phyloP scores from a whole-genome alignment of 2,797 vertebrate genomes.

The Arctocebus calabarensis region DNA sequence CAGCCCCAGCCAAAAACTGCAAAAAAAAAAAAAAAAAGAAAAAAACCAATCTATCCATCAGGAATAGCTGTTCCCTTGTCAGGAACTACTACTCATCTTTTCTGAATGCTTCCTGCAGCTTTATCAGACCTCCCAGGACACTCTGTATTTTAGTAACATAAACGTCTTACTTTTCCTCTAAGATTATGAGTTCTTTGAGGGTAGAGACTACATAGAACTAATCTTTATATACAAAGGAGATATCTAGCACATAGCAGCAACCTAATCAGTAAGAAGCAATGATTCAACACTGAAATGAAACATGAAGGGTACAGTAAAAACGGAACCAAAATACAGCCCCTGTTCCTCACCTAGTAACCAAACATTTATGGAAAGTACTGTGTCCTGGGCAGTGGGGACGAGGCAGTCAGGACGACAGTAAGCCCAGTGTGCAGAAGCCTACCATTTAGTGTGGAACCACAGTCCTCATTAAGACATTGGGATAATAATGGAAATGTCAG shows the following conservation, averaged over 20 bases:
- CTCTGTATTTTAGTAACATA: not conserved
- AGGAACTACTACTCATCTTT: not conserved
- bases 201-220: not conserved
- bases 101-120: slow-evolving; percentile 18
- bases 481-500: not conserved
- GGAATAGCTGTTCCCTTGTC: not conserved
- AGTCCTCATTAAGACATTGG: not conserved
- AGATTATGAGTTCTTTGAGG: not conserved
- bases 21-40: too few species aligned
- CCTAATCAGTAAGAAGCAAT: not conserved
- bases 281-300: not conserved
- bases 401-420: not conserved
- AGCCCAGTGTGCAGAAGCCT: not conserved
- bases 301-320: not conserved
- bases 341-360: not conserved
- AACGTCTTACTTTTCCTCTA: not conserved
- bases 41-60: not conserved
- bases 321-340: not conserved
- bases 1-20: too few species aligned
- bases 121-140: not conserved
- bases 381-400: not conserved
- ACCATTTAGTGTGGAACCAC: not conserved
- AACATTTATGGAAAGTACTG: not conserved
- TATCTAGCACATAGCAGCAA: not conserved
- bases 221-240: not conserved